phyloP scores from a whole-genome alignment of 2,888 invertebrate species.

The Atethmia centrago region DNA sequence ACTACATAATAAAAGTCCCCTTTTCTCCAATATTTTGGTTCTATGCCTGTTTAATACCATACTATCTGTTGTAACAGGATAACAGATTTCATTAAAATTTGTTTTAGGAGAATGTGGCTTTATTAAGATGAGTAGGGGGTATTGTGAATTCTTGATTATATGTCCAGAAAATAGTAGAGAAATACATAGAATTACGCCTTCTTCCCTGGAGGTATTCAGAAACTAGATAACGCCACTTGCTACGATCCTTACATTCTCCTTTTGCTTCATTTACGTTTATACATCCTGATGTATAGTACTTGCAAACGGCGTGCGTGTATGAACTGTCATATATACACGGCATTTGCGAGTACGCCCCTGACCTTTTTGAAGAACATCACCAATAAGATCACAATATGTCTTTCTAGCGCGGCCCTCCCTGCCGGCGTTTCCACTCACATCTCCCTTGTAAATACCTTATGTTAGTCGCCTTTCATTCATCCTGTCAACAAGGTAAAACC shows the following conservation, averaged over 20 bases:
- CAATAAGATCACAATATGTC: background rate
- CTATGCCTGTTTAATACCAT: background rate
- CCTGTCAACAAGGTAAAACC: background rate
- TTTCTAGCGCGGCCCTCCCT: background rate
- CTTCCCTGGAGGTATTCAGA: background rate
- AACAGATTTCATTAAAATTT: constrained; percentile 50
- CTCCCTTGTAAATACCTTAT: background rate
- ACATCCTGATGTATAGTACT: background rate
- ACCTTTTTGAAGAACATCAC: background rate
- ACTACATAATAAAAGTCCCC: background rate
- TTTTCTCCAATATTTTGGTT: background rate
- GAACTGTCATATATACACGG: too few species aligned
- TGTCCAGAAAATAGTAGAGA: background rate
- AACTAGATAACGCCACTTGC: background rate
- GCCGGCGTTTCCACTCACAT: background rate
- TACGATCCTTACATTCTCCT: background rate
- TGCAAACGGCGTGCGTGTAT: too few species aligned
- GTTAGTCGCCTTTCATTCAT: background rate
- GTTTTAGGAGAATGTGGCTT: constrained; percentile 1
- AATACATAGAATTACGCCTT: background rate
- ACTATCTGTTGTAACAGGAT: constrained; percentile 17
- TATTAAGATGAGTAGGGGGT: constrained; percentile 4
- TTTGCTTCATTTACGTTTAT: background rate
- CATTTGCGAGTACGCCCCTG: too few species aligned
- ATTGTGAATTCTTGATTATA: background rate